These are phyloP conservation scores for Caenorhabditis remanei DNA, from an alignment of 1,140 invertebrate species.

Conservation along the genomic window DNA sequence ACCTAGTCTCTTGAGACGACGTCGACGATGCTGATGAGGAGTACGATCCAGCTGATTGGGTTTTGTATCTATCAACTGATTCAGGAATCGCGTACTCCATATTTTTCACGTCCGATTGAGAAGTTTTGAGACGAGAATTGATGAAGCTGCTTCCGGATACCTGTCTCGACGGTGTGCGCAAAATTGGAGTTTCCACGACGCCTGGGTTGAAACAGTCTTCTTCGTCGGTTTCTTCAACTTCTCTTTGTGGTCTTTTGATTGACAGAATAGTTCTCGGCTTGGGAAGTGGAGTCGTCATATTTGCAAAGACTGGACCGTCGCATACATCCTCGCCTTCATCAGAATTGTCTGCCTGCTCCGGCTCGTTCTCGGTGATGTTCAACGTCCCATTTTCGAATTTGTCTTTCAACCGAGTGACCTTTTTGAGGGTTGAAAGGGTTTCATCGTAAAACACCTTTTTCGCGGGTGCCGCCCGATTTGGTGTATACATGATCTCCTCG, in stretches of 20 bases:
- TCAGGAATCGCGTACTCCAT: neutral
- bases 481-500: neutral
- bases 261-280: too few species aligned
- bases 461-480: neutral
- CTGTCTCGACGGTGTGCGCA: neutral
- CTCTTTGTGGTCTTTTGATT: neutral
- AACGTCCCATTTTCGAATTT: neutral
- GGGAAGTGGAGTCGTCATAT: neutral
- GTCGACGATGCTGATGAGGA: neutral
- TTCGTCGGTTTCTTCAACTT: neutral
- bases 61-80: neutral
- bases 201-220: neutral
- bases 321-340: neutral
- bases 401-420: neutral
- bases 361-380: neutral
- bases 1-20: neutral
- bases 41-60: neutral
- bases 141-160: neutral
- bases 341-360: neutral
- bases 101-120: neutral
- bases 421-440: neutral
- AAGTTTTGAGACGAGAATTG: neutral
- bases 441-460: constrained; percentile 37
- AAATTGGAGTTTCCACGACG: neutral
- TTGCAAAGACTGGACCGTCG: neutral